Percentiles rank a stretch among this genome's conserved stretches.
These are phyloP conservation scores for Epinephelus malabaricus DNA, from an alignment of 2,797 vertebrate genomes.

Conservation along the genomic window DNA sequence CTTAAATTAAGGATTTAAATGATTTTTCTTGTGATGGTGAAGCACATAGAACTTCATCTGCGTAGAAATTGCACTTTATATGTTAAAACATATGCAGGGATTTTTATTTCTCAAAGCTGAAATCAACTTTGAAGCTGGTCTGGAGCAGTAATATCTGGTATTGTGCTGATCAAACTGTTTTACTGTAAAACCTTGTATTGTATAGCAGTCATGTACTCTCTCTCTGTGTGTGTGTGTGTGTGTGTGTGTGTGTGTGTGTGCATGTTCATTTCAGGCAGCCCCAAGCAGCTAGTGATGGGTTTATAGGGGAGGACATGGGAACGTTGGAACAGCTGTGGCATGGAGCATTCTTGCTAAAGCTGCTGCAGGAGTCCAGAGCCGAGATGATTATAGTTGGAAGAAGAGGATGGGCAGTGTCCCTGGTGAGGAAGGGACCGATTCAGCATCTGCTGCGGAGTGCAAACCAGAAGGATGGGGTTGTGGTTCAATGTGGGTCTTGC, in stretches of 20 bases:
- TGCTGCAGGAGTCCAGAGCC: neutral
- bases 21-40: neutral
- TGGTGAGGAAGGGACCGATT: neutral
- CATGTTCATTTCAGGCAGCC: neutral
- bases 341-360: neutral
- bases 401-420: neutral
- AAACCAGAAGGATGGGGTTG: conserved; percentile 3
- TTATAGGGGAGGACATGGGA: neutral
- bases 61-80: neutral
- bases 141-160: neutral
- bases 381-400: neutral
- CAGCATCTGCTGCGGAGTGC: conserved; percentile 6
- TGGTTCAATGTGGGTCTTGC: neutral
- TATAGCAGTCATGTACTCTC: neutral
- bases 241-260: neutral
- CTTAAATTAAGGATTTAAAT: too few species aligned
- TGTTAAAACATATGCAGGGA: neutral
- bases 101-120: neutral
- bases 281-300: neutral
- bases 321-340: neutral
- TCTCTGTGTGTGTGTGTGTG: neutral
- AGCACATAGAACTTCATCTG: too few species aligned
- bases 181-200: neutral
- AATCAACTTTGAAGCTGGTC: neutral
- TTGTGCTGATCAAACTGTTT: neutral